Conservation (phyloP, 2,113 vertebrate species). For the Limanda limanda region DNA sequence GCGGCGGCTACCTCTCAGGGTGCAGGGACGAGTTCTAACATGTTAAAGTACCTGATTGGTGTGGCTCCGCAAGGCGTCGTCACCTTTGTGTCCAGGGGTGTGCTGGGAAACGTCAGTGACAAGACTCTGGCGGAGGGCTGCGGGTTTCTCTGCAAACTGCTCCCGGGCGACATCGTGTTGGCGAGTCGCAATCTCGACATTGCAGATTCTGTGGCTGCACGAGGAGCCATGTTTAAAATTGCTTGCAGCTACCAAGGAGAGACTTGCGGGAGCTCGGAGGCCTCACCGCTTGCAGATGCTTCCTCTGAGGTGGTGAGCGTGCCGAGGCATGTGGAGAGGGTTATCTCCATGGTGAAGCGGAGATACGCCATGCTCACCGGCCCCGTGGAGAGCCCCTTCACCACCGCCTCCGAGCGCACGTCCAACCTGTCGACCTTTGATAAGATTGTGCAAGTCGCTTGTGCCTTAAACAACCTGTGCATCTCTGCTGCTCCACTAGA, state of each 20-base stretch:
- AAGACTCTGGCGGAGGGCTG: constrained; percentile 78
- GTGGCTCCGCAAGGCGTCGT: constrained; percentile 83
- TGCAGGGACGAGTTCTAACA: constrained; percentile 23
- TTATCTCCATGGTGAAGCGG: constrained; percentile 79
- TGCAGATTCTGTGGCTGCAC: constrained; percentile 69
- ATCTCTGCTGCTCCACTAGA: constrained; percentile 82
- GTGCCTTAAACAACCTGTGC: constrained; percentile 86
- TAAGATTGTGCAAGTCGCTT: constrained; percentile 83
- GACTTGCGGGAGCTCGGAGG: constrained; percentile 6
- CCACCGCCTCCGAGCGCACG: constrained; percentile 66
- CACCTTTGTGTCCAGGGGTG: constrained; percentile 80
- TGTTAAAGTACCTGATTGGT: constrained; percentile 82
- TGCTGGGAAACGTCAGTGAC: constrained; percentile 76
- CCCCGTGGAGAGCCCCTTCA: constrained; percentile 80
- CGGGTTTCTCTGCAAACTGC: constrained; percentile 80
- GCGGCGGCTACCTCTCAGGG: not conserved
- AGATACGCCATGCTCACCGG: constrained; percentile 80
- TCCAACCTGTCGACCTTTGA: constrained; percentile 81
- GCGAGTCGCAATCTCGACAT: constrained; percentile 76
- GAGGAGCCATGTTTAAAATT: constrained; percentile 71
- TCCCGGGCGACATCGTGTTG: constrained; percentile 79
- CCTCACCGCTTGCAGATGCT: not conserved
- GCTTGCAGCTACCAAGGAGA: constrained; percentile 30
- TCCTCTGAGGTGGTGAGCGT: constrained; percentile 55
- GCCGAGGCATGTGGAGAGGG: constrained; percentile 73